Evolutionary conservation across 2,113 vertebrate genomes (phyloP).

Genomic region (Dascyllus trimaculatus): DNA sequence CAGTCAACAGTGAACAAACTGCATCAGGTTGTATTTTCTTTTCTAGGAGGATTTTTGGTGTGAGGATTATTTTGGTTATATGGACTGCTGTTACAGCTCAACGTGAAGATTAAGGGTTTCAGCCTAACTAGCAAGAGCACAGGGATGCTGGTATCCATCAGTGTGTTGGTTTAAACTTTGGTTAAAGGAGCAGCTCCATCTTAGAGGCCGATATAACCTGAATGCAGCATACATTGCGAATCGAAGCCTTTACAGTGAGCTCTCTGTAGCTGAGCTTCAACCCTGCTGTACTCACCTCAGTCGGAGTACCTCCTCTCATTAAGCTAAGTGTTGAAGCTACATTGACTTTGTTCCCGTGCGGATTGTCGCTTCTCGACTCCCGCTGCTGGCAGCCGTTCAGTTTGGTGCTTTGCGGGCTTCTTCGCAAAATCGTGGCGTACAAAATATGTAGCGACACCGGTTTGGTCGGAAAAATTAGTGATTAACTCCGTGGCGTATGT

Average conservation of each 20-base stretch:
- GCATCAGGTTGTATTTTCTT: not conserved
- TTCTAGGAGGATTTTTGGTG: not conserved
- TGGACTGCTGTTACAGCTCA: not conserved
- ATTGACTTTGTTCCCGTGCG: slow-evolving; percentile 1
- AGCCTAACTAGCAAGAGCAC: not conserved
- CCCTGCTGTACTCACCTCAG: slow-evolving; percentile 16
- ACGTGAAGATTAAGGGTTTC: slow-evolving; percentile 1
- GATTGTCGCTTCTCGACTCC: not conserved
- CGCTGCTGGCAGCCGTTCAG: slow-evolving; percentile 30
- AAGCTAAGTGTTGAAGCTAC: slow-evolving; percentile 48
- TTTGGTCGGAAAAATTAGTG: slow-evolving; percentile 10
- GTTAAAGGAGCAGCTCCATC: not conserved
- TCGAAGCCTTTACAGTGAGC: slow-evolving; percentile 30
- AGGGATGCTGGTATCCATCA: not conserved
- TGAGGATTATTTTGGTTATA: slow-evolving; percentile 8
- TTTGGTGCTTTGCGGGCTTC: slow-evolving; percentile 62
- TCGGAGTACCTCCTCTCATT: slow-evolving; percentile 18
- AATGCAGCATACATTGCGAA: slow-evolving; percentile 52
- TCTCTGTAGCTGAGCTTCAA: slow-evolving; percentile 41
- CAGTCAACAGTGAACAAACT: not conserved
- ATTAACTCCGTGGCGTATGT: slow-evolving; percentile 33
- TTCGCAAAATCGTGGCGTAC: slow-evolving; percentile 48
- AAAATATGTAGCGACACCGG: slow-evolving; percentile 50
- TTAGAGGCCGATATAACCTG: slow-evolving; percentile 22
- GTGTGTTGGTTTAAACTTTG: not conserved